A percentile compares a stretch with the other conserved stretches of the same genome.
phyloP scores from a whole-genome alignment of 1,140 invertebrate species.

The Aphelenchoides fujianensis region DNA sequence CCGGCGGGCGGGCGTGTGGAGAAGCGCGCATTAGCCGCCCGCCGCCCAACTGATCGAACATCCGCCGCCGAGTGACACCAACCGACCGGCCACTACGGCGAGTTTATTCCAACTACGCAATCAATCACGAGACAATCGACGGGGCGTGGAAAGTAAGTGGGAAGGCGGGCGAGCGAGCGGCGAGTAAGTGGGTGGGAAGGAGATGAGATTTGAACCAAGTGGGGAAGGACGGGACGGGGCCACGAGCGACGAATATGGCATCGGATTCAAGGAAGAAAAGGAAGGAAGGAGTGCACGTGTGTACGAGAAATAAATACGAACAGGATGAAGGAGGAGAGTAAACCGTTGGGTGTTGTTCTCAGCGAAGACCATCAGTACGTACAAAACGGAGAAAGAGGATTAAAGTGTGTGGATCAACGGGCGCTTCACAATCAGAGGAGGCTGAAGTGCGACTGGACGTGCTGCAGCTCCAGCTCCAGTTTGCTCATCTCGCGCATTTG shows the following conservation, averaged over 20 bases:
- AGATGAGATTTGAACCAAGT: background rate
- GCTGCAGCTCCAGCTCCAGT: constrained; percentile 35
- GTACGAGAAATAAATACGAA: no score
- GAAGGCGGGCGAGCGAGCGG: no score
- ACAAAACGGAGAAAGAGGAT: background rate
- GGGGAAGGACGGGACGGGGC: background rate
- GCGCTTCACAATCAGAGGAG: constrained; percentile 22
- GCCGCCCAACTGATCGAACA: no score
- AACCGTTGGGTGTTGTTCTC: background rate
- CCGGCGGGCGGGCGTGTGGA: no score
- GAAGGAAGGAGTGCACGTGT: no score
- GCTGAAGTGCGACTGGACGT: constrained; percentile 44
- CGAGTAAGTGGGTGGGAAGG: background rate
- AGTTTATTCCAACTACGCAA: no score
- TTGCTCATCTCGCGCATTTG: constrained; percentile 56
- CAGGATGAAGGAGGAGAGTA: no score
- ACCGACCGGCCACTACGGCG: no score
- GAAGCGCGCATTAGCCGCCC: no score
- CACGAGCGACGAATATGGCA: background rate
- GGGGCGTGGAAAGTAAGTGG: no score
- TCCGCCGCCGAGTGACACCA: no score
- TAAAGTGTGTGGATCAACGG: background rate
- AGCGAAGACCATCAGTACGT: background rate
- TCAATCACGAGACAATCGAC: no score
- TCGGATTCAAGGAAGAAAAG: background rate